Evolutionary conservation across 2,113 vertebrate species (phyloP).

Genomic region (Emydocephalus ijimae): DNA sequence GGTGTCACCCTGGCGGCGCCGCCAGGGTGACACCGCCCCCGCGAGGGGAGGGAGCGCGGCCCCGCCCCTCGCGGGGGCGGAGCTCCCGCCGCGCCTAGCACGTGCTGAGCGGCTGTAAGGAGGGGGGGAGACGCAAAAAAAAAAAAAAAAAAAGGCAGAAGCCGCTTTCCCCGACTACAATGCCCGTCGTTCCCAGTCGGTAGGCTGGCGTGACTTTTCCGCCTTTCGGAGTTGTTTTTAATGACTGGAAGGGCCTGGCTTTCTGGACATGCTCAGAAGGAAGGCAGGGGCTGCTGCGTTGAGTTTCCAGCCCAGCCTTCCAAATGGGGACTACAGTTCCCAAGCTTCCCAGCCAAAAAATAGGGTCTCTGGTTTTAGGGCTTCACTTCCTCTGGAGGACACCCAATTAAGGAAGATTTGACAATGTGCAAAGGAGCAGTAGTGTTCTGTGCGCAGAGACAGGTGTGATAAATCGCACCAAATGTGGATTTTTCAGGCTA

Average conservation of each 20-base stretch:
- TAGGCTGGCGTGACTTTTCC: neutral
- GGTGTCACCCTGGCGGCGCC: neutral
- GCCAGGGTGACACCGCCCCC: neutral
- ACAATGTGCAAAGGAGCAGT: neutral
- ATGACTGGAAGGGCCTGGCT: neutral
- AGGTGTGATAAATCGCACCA: neutral
- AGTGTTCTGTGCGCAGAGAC: neutral
- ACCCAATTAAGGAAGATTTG: neutral
- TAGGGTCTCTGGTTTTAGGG: neutral
- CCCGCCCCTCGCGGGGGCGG: neutral
- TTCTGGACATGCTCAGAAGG: neutral
- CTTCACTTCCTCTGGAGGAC: neutral
- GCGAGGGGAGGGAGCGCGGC: neutral
- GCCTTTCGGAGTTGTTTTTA: neutral
- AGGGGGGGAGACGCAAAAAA: accelerated
- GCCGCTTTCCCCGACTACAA: neutral
- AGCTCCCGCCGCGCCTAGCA: neutral
- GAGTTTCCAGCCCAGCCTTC: neutral
- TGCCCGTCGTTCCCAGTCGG: neutral
- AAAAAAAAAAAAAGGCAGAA: no score
- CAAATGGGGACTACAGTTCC: neutral
- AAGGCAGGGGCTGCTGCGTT: neutral
- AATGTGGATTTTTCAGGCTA: neutral
- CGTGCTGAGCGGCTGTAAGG: neutral
- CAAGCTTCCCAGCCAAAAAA: neutral